These are phyloP conservation scores for Gavia stellata DNA, from an alignment of 2,113 vertebrate species.

Conservation along the genomic window DNA sequence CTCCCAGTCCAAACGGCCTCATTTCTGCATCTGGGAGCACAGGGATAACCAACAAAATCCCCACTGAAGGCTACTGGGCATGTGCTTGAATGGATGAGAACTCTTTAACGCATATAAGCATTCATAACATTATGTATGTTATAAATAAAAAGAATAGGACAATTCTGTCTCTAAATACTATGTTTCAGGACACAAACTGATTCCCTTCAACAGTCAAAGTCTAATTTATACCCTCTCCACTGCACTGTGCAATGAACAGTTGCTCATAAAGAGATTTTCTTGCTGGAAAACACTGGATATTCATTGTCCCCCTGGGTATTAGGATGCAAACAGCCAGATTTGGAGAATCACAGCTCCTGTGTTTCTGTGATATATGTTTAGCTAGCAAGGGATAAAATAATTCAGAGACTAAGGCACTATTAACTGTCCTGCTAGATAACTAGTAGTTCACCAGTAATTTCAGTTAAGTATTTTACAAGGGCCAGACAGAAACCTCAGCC, in stretches of 20 bases:
- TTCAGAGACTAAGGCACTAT: not conserved
- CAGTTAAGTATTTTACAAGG: not conserved
- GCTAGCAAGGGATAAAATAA: not conserved
- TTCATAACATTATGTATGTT: not conserved
- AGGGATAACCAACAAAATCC: not conserved
- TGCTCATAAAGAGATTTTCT: not conserved
- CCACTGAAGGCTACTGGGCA: not conserved
- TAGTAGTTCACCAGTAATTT: not conserved
- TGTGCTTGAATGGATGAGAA: not conserved
- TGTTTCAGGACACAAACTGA: not conserved
- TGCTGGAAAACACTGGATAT: not conserved
- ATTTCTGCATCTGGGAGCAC: not conserved
- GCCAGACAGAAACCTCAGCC: not conserved
- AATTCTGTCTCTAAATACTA: not conserved
- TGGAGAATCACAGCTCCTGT: not conserved
- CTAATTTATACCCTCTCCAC: not conserved
- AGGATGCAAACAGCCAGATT: not conserved
- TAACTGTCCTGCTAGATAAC: not conserved
- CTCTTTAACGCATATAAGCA: not conserved
- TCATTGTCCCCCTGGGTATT: not conserved
- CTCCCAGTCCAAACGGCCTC: not conserved
- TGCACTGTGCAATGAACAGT: not conserved
- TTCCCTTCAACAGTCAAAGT: not conserved
- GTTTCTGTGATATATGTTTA: not conserved
- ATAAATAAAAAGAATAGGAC: not conserved